Evolutionary conservation across 2,888 invertebrate species (phyloP).

Genomic region (Scaptomyza caliginosa): DNA sequence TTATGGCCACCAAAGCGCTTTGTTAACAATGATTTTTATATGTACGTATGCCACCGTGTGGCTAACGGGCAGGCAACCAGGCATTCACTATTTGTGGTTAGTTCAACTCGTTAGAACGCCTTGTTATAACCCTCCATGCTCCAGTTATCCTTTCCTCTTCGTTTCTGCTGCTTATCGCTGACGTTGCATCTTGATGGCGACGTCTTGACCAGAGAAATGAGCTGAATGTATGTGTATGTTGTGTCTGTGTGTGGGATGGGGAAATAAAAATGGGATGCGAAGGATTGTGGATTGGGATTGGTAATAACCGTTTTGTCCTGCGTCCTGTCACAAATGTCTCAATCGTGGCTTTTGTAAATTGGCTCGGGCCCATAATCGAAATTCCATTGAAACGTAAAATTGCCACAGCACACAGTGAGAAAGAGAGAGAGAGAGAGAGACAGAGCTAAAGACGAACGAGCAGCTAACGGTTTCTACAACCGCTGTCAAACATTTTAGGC

Average conservation of each 20-base stretch:
- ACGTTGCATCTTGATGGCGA: conserved; percentile 57
- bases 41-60: conserved; percentile 38
- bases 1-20: conserved; percentile 74
- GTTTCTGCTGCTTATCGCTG: conserved; percentile 62
- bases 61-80: conserved; percentile 1
- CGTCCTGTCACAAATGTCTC: conserved; percentile 72
- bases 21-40: conserved; percentile 79
- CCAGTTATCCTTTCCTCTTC: conserved; percentile 25
- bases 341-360: conserved; percentile 75
- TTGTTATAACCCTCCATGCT: conserved; percentile 56
- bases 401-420: conserved; percentile 43
- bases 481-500: conserved; percentile 50
- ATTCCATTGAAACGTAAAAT: conserved; percentile 82
- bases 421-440: conserved; percentile 4
- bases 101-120: conserved; percentile 69
- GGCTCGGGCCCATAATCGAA: conserved; percentile 78
- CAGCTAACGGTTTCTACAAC: conserved; percentile 50
- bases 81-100: conserved; percentile 62
- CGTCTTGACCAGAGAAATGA: conserved; percentile 8
- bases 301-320: conserved; percentile 69
- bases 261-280: conserved; percentile 51
- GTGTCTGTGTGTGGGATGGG: conserved; percentile 11
- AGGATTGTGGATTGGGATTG: conserved; percentile 48
- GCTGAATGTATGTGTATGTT: conserved; percentile 7
- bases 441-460: conserved; percentile 6